Conservation (phyloP, 2,888 invertebrate species). For the Drosophila antonietae region DNA sequence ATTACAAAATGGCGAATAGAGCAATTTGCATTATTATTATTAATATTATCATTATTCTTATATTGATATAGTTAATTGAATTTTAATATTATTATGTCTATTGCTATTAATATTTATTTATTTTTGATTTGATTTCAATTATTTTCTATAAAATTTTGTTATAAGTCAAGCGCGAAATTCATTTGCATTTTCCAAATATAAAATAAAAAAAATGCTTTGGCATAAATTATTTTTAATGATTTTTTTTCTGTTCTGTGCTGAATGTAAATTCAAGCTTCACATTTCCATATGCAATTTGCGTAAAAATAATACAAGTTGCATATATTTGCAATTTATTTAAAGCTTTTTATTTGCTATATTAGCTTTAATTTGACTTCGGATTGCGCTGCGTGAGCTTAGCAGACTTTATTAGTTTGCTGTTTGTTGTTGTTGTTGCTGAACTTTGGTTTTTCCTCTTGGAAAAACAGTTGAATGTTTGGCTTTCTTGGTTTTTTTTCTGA, state of each 20-base stretch:
- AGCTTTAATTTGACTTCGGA: conserved; percentile 9
- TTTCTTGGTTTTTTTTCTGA: background rate
- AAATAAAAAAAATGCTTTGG: background rate
- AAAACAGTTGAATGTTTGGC: background rate
- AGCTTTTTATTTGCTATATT: background rate
- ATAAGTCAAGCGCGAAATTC: background rate
- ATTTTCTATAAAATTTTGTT: background rate
- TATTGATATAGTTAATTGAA: no score
- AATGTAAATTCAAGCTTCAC: background rate
- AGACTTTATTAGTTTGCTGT: conserved; percentile 1
- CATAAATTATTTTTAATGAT: background rate
- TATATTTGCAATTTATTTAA: conserved; percentile 19
- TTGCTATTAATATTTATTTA: background rate
- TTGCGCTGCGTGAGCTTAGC: background rate
- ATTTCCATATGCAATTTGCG: conserved; percentile 3
- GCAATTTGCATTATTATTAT: no score
- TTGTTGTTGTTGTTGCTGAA: background rate
- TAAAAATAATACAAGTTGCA: background rate
- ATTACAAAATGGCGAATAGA: no score
- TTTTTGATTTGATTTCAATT: background rate
- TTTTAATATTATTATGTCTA: background rate
- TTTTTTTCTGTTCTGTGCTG: background rate
- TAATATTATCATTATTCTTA: background rate
- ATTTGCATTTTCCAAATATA: background rate
- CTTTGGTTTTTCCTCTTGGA: conserved; percentile 5